Conservation (phyloP, 2,888 invertebrate species). For the Dryadula phaetusa region DNA sequence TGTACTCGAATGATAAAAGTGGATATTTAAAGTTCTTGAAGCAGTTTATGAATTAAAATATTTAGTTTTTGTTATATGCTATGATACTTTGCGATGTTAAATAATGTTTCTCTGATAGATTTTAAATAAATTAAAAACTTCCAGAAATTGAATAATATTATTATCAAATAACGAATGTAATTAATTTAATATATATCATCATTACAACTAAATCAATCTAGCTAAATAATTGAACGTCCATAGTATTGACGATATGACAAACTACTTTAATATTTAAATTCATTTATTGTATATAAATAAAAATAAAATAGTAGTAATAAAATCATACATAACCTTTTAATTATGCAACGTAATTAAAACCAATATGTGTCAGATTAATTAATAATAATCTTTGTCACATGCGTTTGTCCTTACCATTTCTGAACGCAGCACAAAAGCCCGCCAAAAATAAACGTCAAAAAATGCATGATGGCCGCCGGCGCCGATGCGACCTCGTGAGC, state of each 20-base stretch:
- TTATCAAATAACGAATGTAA: no score
- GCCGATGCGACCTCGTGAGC: slow-evolving; percentile 66
- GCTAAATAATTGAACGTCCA: background rate
- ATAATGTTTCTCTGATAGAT: no score
- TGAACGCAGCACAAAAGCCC: slow-evolving; percentile 62
- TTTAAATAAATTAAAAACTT: no score
- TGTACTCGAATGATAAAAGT: background rate
- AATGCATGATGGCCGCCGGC: slow-evolving; percentile 74
- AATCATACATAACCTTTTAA: background rate
- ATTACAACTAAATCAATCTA: no score
- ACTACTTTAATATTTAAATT: background rate
- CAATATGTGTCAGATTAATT: background rate
- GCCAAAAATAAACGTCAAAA: slow-evolving; percentile 83
- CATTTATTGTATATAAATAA: background rate
- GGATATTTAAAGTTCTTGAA: background rate
- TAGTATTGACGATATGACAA: no score
- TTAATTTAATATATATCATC: no score
- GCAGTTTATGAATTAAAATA: background rate
- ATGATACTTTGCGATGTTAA: no score
- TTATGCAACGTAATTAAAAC: slow-evolving; percentile 10
- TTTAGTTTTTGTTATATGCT: background rate
- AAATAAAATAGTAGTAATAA: background rate
- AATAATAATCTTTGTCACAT: slow-evolving; percentile 32
- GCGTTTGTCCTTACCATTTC: slow-evolving; percentile 50
- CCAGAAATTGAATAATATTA: no score